Evolutionary conservation across 1,140 invertebrate species (phyloP), one percentile per base, ranked within the genome.

Genomic region (Brachystomella parvula): DNA sequence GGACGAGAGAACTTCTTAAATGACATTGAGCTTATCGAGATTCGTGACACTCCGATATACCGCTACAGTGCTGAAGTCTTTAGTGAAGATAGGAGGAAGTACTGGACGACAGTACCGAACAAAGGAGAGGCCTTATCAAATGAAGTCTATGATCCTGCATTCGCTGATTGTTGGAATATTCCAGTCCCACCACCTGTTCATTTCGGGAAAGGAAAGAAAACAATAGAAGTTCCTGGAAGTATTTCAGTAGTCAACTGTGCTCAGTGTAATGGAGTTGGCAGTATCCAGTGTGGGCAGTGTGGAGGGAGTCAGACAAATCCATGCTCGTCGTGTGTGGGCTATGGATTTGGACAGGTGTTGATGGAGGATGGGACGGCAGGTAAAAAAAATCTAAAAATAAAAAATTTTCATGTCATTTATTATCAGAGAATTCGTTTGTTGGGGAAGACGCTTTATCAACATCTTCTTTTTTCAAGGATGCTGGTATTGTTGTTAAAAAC

Each of bases 201-300:
- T 26, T 53, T 53, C 24, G 49, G 49, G 21, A 53, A 53, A 26
- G 49, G 49, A 24, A 53, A 53, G 21, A 53, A 53, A 24, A 53
- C 9, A 12, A 3, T 53, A 6, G 49, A 53, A 26, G 49, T 53
- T 12, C 49, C 49, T 24, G 49, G 49, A 24, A 53, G 49, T 26
- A 53, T 24, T 19, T 19, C 49, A 24, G 49, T 53, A 26, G 49
- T 53, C 15, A 53, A 53, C 49, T 53, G 49, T 53, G 49, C 49
- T 6, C 49, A 53, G 49, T 53, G 49, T 24, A 53, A 53, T 53
- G 49, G 49, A 6, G 6, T 53, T 26, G 49, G 49, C 12, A 53
- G 49, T 24, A 24, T 53, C 49, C 49, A 53, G 49, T 53, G 49
- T 53, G 49, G 49, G 9, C 49, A 53, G 24, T 53, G 49, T 53